Evolutionary conservation across 2,888 invertebrate genomes (phyloP).

Genomic region (Rhogogaster chlorosoma): DNA sequence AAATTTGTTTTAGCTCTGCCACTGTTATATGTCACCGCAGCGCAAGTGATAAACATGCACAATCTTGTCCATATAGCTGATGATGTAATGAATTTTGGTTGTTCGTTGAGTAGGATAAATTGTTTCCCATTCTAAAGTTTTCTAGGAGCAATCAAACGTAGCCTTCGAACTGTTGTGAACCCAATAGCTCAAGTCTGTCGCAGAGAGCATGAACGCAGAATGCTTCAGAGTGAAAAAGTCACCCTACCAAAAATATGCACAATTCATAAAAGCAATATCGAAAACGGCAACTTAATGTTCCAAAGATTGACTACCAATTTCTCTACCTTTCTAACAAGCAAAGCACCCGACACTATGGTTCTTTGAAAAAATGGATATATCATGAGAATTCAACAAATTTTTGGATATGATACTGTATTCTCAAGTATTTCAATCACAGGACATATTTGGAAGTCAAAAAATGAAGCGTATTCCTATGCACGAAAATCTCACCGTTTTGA

Average conservation of each 20-base stretch:
- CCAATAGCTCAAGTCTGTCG: constrained; percentile 41
- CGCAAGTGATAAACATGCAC: constrained; percentile 42
- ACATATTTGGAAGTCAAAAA: constrained; percentile 15
- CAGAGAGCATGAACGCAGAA: constrained; percentile 33
- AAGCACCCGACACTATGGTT: constrained; percentile 35
- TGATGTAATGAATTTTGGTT: too few relatives aligned
- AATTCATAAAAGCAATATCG: constrained; percentile 26
- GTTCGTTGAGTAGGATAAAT: constrained; percentile 39
- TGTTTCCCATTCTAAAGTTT: constrained; percentile 38
- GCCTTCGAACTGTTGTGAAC: constrained; percentile 20
- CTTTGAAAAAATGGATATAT: constrained; percentile 8
- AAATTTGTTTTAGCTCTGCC: constrained; percentile 42
- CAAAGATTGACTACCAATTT: background rate
- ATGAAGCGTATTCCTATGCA: background rate
- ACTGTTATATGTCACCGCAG: constrained; percentile 34
- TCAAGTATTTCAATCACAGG: constrained; percentile 8
- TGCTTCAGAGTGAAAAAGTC: constrained; percentile 12
- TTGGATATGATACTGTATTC: background rate
- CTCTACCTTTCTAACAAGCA: constrained; percentile 4
- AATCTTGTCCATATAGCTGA: constrained; percentile 49
- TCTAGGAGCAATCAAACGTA: constrained; percentile 42
- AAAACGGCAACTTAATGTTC: background rate
- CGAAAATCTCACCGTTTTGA: background rate
- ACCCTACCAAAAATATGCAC: background rate
- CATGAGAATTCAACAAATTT: constrained; percentile 17